Evolutionary conservation across 2,888 invertebrate genomes (phyloP).

Genomic region (Ischnura elegans): DNA sequence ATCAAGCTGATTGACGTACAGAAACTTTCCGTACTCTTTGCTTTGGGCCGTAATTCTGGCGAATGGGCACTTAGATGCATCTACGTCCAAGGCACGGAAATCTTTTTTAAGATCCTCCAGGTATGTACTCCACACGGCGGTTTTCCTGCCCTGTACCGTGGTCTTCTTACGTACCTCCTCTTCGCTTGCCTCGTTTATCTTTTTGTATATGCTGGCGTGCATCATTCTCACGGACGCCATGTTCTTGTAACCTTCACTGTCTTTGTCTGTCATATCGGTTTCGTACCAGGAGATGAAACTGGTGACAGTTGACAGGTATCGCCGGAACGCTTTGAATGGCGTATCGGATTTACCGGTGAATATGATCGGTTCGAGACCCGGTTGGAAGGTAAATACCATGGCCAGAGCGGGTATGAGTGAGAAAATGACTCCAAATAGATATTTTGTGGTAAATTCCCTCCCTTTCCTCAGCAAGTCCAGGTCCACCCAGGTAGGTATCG

Average conservation of each 20-base stretch:
- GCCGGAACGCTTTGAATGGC: constrained; percentile 77
- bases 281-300: constrained; percentile 75
- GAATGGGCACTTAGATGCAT: neutral
- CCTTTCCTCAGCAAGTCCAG: constrained; percentile 77
- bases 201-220: constrained; percentile 76
- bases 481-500: constrained; percentile 77
- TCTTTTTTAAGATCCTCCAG: neutral
- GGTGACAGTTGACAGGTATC: constrained; percentile 78
- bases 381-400: constrained; percentile 76
- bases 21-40: neutral
- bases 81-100: neutral
- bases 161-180: neutral
- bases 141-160: neutral
- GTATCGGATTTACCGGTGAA: constrained; percentile 78
- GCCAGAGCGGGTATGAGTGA: constrained; percentile 77
- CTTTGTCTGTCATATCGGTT: constrained; percentile 78
- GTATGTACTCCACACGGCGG: neutral
- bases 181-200: constrained; percentile 71
- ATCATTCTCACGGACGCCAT: constrained; percentile 77
- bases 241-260: constrained; percentile 77
- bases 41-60: neutral
- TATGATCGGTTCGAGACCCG: constrained; percentile 78
- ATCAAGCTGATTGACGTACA: constrained; percentile 78
- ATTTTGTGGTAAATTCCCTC: constrained; percentile 77
- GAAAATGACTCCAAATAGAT: constrained; percentile 75